Conservation (phyloP, 2,113 vertebrate genomes). For the Corythoichthys intestinalis region DNA sequence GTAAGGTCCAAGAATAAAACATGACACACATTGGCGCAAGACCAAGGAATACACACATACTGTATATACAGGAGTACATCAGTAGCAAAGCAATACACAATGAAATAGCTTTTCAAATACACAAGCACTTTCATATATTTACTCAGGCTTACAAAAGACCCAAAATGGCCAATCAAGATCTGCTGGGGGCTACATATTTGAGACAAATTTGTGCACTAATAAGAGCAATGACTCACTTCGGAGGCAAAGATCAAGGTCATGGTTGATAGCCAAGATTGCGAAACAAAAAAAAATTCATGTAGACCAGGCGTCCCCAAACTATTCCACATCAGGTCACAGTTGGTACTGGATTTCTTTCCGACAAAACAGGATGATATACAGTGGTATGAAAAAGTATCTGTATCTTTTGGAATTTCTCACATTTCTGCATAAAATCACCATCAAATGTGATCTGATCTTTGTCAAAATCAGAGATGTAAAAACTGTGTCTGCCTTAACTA, state of each 20-base stretch:
- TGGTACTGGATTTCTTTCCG: no score
- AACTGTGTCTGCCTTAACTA: no score
- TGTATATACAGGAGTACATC: slow-evolving; percentile 24
- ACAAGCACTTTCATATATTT: slow-evolving; percentile 28
- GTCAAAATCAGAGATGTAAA: no score
- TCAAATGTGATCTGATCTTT: no score
- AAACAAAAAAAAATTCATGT: slow-evolving; percentile 35
- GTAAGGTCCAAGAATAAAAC: slow-evolving; percentile 29
- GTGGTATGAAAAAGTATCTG: no score
- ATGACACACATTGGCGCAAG: slow-evolving; percentile 35
- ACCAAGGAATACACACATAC: slow-evolving; percentile 24
- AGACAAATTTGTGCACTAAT: slow-evolving; percentile 42
- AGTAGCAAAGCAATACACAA: slow-evolving; percentile 18
- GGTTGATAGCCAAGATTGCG: slow-evolving; percentile 21
- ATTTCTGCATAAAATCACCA: no score
- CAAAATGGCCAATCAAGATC: slow-evolving; percentile 35
- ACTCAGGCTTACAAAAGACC: slow-evolving; percentile 5
- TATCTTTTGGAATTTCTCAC: no score
- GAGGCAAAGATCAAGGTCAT: slow-evolving; percentile 33
- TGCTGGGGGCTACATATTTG: slow-evolving; percentile 26
- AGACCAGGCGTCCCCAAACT: neutral
- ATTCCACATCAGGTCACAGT: no score
- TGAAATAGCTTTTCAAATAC: slow-evolving; percentile 26
- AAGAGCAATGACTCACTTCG: slow-evolving; percentile 36
- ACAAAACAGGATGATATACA: no score